A percentile compares a stretch with the other conserved stretches of the same genome.
phyloP scores from a whole-genome alignment of 2,113 vertebrate species.

The Helogale parvula region DNA sequence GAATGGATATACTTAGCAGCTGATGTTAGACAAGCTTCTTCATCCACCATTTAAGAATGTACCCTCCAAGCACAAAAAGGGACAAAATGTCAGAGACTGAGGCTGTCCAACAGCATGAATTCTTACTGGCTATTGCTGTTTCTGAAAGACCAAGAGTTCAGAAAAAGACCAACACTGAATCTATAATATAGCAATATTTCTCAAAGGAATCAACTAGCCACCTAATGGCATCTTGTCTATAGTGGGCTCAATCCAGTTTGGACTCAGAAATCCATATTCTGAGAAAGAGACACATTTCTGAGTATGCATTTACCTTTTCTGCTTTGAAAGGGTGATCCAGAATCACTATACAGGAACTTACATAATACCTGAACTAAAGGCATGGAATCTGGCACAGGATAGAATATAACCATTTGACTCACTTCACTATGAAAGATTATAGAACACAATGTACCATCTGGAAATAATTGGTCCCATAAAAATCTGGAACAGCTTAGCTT shows the following conservation, averaged over 20 bases:
- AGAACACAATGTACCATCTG: not conserved
- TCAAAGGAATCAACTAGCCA: not conserved
- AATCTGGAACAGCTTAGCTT: not conserved
- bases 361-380: not conserved
- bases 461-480: not conserved
- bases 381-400: not conserved
- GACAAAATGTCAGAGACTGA: not conserved
- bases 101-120: not conserved
- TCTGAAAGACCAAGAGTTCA: not conserved
- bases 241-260: not conserved
- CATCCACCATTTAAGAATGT: not conserved
- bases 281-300: not conserved
- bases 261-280: not conserved
- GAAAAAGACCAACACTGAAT: not conserved
- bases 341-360: not conserved
- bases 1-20: not conserved
- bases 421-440: not conserved
- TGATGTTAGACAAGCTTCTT: not conserved
- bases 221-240: not conserved
- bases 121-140: not conserved
- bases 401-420: not conserved
- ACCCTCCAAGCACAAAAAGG: not conserved
- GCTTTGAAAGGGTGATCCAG: not conserved
- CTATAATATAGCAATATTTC: not conserved
- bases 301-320: not conserved